phyloP scores from a whole-genome alignment of 1,140 invertebrate genomes.

The Bombus soroeensis region DNA sequence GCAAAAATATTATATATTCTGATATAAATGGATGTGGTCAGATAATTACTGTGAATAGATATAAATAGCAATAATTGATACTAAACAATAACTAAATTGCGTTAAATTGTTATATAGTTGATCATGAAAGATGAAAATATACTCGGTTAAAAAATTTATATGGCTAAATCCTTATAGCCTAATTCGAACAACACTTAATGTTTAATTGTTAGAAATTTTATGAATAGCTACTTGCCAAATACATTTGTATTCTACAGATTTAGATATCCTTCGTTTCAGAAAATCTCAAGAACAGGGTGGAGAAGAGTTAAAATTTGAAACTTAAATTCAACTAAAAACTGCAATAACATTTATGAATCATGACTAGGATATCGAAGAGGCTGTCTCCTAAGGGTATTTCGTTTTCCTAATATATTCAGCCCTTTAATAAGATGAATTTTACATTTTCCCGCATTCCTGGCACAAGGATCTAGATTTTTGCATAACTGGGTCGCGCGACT shows the following conservation, averaged over 20 bases:
- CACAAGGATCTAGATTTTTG: neutral
- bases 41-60: too few relatives aligned
- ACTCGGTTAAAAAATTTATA: too few relatives aligned
- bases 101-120: too few relatives aligned
- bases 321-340: neutral
- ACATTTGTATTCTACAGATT: neutral
- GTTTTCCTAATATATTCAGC: neutral
- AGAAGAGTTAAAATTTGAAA: neutral
- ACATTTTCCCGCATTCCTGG: neutral
- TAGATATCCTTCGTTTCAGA: neutral
- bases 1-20: neutral
- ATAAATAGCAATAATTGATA: too few relatives aligned
- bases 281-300: neutral
- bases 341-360: neutral
- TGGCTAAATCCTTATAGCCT: too few relatives aligned
- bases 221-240: neutral
- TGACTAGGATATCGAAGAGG: neutral
- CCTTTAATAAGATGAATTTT: neutral
- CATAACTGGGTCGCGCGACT: neutral
- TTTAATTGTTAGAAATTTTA: neutral
- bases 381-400: neutral
- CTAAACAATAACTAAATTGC: too few relatives aligned
- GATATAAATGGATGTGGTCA: neutral
- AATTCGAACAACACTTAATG: too few relatives aligned
- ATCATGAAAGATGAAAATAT: too few relatives aligned